These are phyloP conservation scores for Sinelater perroti DNA, from an alignment of 2,888 invertebrate genomes.

Conservation along the genomic window DNA sequence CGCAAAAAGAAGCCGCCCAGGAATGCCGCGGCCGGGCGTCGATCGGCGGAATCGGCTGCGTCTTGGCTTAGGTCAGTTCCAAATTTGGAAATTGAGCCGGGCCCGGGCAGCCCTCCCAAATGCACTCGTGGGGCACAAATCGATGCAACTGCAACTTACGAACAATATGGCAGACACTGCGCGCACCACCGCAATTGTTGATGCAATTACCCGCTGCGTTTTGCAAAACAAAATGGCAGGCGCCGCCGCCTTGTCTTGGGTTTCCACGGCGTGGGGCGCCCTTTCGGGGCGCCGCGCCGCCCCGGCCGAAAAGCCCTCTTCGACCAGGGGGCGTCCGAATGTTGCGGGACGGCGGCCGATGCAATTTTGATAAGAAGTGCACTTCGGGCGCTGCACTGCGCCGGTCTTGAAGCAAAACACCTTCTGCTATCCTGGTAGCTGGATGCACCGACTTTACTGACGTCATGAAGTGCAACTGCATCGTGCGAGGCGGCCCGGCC, in stretches of 20 bases:
- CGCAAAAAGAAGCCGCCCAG: not conserved
- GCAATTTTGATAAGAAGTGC: constrained; percentile 24
- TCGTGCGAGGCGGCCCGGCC: constrained; percentile 16
- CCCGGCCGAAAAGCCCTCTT: not conserved
- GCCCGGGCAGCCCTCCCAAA: too few species aligned
- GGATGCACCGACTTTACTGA: constrained; percentile 52
- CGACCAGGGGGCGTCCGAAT: too few species aligned
- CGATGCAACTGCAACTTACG: not conserved
- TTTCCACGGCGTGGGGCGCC: not conserved
- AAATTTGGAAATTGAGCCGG: constrained; percentile 22
- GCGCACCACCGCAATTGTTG: constrained; percentile 2
- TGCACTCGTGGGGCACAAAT: too few species aligned
- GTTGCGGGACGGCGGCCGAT: not conserved
- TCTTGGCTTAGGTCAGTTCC: constrained; percentile 24
- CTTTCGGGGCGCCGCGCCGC: not conserved
- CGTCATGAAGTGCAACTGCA: constrained; percentile 51
- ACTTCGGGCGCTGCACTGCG: constrained; percentile 39
- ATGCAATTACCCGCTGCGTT: constrained; percentile 6
- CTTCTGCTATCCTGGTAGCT: constrained; percentile 53
- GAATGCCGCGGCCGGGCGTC: constrained; percentile 20
- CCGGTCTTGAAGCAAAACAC: constrained; percentile 45
- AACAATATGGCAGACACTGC: constrained; percentile 2
- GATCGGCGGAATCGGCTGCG: too few species aligned
- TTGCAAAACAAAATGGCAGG: constrained; percentile 25
- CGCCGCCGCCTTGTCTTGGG: too few species aligned